Evolutionary conservation across 2,797 vertebrate species (phyloP).

Genomic region (Hydrocynus forskahlii): DNA sequence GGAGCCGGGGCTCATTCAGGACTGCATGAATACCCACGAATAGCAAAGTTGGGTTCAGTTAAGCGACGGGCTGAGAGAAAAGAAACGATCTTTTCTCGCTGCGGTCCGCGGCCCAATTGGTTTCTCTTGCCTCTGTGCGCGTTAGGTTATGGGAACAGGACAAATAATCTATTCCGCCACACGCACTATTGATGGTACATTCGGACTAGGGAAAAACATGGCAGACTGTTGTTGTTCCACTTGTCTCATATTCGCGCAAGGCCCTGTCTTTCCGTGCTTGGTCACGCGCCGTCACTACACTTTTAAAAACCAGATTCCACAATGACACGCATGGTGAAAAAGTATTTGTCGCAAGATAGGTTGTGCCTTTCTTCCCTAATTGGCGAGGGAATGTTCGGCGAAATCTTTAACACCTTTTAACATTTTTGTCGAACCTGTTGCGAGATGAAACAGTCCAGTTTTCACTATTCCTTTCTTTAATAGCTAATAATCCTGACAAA

Average conservation of each 20-base stretch:
- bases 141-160: conserved; percentile 74
- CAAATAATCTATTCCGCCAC: conserved; percentile 71
- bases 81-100: conserved; percentile 79
- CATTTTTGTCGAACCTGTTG: neutral
- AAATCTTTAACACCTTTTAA: neutral
- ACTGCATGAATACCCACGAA: conserved; percentile 97
- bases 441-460: too few relatives aligned
- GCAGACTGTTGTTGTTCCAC: conserved; percentile 65
- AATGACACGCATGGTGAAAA: too few relatives aligned
- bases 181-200: conserved; percentile 62
- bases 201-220: conserved; percentile 49
- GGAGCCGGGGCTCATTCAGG: conserved; percentile 84
- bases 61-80: conserved; percentile 89
- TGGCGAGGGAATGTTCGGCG: too few relatives aligned
- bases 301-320: too few relatives aligned
- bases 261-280: neutral
- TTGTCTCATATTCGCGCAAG: conserved; percentile 70
- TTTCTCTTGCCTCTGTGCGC: conserved; percentile 60
- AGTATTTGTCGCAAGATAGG: too few relatives aligned
- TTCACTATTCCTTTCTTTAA: too few relatives aligned
- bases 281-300: neutral
- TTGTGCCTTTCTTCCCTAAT: neutral
- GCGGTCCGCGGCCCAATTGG: conserved; percentile 73
- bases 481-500: too few relatives aligned
- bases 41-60: conserved; percentile 95